Evolutionary conservation across 2,797 vertebrate species (phyloP), one percentile per base, ranked within the genome.

Genomic region (Rhabdophis nuchalis): DNA sequence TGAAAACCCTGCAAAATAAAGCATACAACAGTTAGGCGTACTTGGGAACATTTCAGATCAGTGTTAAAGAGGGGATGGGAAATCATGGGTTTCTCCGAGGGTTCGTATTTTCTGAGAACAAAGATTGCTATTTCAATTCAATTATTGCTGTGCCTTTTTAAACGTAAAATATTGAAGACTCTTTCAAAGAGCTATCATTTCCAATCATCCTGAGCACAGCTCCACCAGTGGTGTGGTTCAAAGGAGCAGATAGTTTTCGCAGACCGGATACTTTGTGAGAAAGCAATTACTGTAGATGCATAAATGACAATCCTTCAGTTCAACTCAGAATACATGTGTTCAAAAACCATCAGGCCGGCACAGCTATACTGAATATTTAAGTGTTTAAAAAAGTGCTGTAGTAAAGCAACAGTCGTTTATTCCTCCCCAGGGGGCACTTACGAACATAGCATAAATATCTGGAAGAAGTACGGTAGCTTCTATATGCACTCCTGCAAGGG

Each of bases 1-100:
- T 99, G 99, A 97, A 99, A 99, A 95, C 99, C 99, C 99, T 99
- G 96, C 93, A 57, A 57, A 95, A 95, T 89, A 88, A 96, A 96
- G 54, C 0, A 95, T 0, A 93, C 85, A 93, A 89, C 53, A 29
- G 85, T 50, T 93, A 2, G 53, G 87, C 86, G 27, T 57, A 18
- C 14, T 93, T 94, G 87, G 1, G 4, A 0, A 90, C 0, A 92
- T 61, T 91, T 90, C 46, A 94, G 6, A 87, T 41, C 29, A 56
- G 1, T 58, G 13, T 36, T 93, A 64, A 89, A 86, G 4, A 92
- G 11, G 3, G 46, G 41, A 93, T 41, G 91, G 82, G 32, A 57
- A n/a, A 91, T 50, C 92, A 93, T 53, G 89, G 91, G 61, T 54
- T 72, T 36, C 23, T 93, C 23, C 89, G 1, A 77, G 3, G 64